These are phyloP conservation scores for Tyrannus savana DNA, from an alignment of 2,113 vertebrate species.

Conservation along the genomic window DNA sequence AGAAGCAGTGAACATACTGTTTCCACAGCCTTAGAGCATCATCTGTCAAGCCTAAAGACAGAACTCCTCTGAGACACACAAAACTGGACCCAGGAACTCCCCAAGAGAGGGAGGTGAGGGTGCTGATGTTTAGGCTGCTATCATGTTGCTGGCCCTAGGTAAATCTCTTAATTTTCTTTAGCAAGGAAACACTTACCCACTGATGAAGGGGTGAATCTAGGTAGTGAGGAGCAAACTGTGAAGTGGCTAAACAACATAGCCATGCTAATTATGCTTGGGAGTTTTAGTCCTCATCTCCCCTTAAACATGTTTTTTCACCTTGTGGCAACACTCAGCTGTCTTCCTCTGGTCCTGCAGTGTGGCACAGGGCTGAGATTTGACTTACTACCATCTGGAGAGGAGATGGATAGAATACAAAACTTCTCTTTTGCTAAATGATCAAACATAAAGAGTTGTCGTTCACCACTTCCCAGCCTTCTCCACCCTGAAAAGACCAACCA, in stretches of 20 bases:
- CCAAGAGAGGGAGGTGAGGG: neutral
- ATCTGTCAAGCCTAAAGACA: neutral
- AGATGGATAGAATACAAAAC: neutral
- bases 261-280: neutral
- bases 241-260: neutral
- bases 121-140: neutral
- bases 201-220: neutral
- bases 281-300: conserved; percentile 12
- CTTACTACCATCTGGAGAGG: neutral
- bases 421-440: neutral
- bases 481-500: neutral
- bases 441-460: neutral
- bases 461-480: neutral
- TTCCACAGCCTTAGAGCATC: neutral
- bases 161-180: neutral
- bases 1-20: neutral
- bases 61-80: neutral
- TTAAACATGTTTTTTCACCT: neutral
- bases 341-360: neutral
- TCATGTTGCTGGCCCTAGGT: neutral
- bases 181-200: neutral
- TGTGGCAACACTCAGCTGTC: neutral
- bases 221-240: neutral
- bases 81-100: neutral
- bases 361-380: neutral